Evolutionary conservation across 2,888 invertebrate species (phyloP).

Genomic region (Pachliopta kotzebuea): DNA sequence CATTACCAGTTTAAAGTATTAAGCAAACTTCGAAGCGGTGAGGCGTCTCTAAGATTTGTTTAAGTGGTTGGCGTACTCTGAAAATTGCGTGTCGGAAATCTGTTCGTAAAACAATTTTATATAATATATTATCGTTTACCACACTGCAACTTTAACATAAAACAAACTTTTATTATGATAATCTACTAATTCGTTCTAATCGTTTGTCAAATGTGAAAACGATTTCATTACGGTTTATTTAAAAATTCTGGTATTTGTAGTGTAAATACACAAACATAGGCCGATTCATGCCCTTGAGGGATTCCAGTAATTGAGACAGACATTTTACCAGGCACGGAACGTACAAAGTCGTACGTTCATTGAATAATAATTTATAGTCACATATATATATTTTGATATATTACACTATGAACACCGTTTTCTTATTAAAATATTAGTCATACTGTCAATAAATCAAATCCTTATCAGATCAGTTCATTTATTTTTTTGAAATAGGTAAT

Average conservation of each 20-base stretch:
- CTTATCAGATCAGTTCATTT: neutral
- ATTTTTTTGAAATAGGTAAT: neutral
- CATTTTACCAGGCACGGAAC: slow-evolving; percentile 30
- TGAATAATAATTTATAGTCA: slow-evolving; percentile 20
- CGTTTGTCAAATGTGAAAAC: neutral
- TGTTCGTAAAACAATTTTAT: slow-evolving; percentile 44
- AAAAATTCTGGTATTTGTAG: slow-evolving; percentile 4
- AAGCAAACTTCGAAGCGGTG: slow-evolving; percentile 67
- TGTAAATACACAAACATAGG: slow-evolving; percentile 25
- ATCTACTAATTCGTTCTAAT: neutral
- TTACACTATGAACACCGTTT: neutral
- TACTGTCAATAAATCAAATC: neutral
- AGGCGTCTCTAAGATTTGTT: slow-evolving; percentile 65
- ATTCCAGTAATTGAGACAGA: slow-evolving; percentile 32
- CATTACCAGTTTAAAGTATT: slow-evolving; percentile 79
- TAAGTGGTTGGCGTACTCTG: slow-evolving; percentile 52
- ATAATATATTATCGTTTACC: slow-evolving; percentile 10
- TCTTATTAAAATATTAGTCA: neutral
- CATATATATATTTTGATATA: neutral
- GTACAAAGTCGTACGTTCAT: slow-evolving; percentile 25
- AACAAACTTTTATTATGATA: too few relatives aligned
- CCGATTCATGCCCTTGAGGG: slow-evolving; percentile 23
- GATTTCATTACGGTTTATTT: neutral
- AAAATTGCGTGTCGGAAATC: slow-evolving; percentile 43
- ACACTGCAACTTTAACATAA: neutral